These are phyloP conservation scores for Halisarca cf. caerulea DNA, from an alignment of 37 sponge, comb jelly and placozoan genomes.

Conservation along the genomic window DNA sequence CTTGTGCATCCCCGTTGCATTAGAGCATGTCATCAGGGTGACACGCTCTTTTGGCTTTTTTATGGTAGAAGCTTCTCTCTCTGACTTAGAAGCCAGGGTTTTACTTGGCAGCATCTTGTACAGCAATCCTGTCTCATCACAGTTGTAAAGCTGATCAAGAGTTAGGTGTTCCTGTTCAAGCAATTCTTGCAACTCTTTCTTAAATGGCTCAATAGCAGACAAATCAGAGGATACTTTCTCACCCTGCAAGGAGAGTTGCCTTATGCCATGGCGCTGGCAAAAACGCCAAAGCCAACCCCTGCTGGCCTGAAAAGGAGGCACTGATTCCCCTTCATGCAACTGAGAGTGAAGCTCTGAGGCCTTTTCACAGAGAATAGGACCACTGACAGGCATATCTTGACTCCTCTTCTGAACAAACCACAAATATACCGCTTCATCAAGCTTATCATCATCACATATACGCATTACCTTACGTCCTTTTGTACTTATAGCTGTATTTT, in stretches of 20 bases:
- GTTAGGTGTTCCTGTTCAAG: slow-evolving; percentile 17
- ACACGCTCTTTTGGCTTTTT: slow-evolving; percentile 7
- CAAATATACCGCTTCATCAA: slow-evolving; percentile 37
- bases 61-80: slow-evolving; percentile 29
- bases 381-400: slow-evolving; percentile 25
- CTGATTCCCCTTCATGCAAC: slow-evolving; percentile 30
- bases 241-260: slow-evolving; percentile 28
- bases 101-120: slow-evolving; percentile 50
- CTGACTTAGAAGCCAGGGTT: slow-evolving; percentile 28
- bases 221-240: slow-evolving; percentile 22
- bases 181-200: slow-evolving; percentile 24
- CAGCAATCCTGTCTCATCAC: slow-evolving; percentile 60
- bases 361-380: slow-evolving; percentile 32
- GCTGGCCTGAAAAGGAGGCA: slow-evolving; percentile 9
- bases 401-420: slow-evolving; percentile 37
- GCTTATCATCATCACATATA: slow-evolving; percentile 19
- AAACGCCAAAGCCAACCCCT: slow-evolving; percentile 35
- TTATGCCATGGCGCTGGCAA: slow-evolving; percentile 28
- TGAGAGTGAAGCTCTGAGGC: slow-evolving; percentile 23
- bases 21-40: slow-evolving; percentile 26
- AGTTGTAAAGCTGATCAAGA: slow-evolving; percentile 43
- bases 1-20: slow-evolving; percentile 35
- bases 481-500: not conserved
- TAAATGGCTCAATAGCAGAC: slow-evolving; percentile 9
- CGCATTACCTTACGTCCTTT: slow-evolving; percentile 32